Conservation (phyloP, 2,113 vertebrate genomes). For the Haliaeetus leucogaster region DNA sequence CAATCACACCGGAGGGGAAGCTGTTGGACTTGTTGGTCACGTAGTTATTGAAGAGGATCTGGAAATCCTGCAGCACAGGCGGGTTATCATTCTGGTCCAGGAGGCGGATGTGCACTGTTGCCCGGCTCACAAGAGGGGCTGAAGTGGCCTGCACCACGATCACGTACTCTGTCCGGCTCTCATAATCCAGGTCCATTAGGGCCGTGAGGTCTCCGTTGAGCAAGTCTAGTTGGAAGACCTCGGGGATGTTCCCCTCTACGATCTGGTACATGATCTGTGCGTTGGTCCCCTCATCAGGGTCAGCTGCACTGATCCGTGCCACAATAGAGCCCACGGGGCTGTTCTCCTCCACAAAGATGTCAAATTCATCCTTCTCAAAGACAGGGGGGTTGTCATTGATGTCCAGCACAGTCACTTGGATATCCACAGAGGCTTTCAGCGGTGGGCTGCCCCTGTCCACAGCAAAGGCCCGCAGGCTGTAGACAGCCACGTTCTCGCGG, state of each 20-base stretch:
- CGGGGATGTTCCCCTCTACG: conserved; percentile 91
- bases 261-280: conserved; percentile 99
- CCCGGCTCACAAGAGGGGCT: conserved; percentile 91
- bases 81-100: conserved; percentile 91
- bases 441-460: conserved; percentile 87
- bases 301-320: conserved; percentile 83
- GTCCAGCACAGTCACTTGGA: conserved; percentile 89
- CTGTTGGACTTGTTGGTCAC: conserved; percentile 96
- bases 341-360: conserved; percentile 90
- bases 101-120: conserved; percentile 87
- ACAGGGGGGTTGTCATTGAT: conserved; percentile 96
- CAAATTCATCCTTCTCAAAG: conserved; percentile 91
- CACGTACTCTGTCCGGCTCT: conserved; percentile 85
- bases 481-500: conserved; percentile 88
- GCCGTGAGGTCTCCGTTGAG: conserved; percentile 91
- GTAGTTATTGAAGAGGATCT: conserved; percentile 98
- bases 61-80: conserved; percentile 88
- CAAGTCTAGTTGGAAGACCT: conserved; percentile 93
- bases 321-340: conserved; percentile 89
- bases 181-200: conserved; percentile 91
- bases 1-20: conserved; percentile 91
- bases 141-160: conserved; percentile 96
- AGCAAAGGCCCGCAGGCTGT: conserved; percentile 86
- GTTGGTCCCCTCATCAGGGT: conserved; percentile 92
- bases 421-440: conserved; percentile 82